Conservation (phyloP, 2,113 vertebrate species). For the Cottus gobio region DNA sequence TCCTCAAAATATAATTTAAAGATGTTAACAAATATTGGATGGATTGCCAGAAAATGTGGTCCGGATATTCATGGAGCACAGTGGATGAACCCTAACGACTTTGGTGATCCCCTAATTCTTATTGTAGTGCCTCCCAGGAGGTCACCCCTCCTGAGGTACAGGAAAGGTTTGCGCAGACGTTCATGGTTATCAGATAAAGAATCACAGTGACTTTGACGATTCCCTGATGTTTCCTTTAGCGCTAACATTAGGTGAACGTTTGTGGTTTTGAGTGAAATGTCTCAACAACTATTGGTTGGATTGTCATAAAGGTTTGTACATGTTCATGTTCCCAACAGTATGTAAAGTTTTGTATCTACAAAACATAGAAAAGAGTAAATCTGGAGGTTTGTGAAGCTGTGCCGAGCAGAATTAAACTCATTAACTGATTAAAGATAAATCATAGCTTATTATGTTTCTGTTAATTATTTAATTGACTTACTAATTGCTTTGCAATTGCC, state of each 20-base stretch:
- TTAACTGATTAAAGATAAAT: background rate
- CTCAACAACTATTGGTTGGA: no score
- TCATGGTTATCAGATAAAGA: background rate
- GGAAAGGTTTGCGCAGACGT: background rate
- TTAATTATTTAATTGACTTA: conserved; percentile 4
- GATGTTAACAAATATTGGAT: background rate
- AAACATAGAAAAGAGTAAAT: background rate
- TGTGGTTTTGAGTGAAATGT: no score
- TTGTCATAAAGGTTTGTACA: no score
- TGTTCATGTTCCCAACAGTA: no score
- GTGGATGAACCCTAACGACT: background rate
- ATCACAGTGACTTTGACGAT: background rate
- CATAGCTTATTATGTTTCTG: background rate
- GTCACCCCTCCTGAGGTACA: background rate
- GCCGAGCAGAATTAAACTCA: background rate
- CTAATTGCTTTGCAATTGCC: background rate
- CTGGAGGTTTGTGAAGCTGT: background rate
- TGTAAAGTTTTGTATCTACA: background rate
- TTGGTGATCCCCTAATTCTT: background rate
- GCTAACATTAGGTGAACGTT: background rate
- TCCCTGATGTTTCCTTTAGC: background rate
- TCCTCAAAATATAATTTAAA: background rate
- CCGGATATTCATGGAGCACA: background rate
- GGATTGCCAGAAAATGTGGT: background rate
- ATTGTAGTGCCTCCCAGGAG: background rate